These are phyloP conservation scores for Chaetops frenatus DNA, from an alignment of 2,113 vertebrate species.

Conservation along the genomic window DNA sequence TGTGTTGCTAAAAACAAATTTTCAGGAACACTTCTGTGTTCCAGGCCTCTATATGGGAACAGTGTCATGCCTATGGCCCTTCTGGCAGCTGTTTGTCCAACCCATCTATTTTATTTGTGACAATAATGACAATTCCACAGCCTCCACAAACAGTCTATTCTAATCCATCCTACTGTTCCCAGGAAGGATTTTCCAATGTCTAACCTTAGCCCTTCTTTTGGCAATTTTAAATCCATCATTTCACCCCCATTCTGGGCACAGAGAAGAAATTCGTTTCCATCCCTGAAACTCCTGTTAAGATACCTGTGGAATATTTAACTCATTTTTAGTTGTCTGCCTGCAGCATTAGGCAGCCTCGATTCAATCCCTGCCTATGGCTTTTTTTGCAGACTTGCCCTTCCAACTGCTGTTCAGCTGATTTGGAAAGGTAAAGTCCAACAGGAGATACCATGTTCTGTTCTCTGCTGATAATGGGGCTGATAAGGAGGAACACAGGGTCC, in stretches of 20 bases:
- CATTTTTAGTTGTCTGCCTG: background rate
- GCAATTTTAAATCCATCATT: background rate
- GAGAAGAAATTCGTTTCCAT: background rate
- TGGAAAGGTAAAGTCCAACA: background rate
- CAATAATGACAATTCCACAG: background rate
- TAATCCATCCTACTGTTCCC: background rate
- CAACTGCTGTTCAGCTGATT: background rate
- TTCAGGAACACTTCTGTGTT: background rate
- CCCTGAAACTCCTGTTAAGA: background rate
- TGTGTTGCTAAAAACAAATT: background rate
- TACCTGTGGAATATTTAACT: background rate
- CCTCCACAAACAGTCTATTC: background rate
- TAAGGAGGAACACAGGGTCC: background rate
- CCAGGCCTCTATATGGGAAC: accelerated
- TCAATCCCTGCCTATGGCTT: background rate
- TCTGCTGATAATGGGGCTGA: background rate
- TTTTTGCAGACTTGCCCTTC: background rate
- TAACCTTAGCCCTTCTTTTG: background rate
- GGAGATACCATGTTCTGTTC: background rate
- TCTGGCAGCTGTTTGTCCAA: background rate
- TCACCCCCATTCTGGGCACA: background rate
- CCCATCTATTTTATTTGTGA: background rate
- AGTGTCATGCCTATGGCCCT: background rate
- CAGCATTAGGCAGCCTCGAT: background rate
- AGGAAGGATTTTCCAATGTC: background rate